These are phyloP conservation scores for Corydoras sp. DNA, from an alignment of 2,113 vertebrate genomes.

Conservation along the genomic window DNA sequence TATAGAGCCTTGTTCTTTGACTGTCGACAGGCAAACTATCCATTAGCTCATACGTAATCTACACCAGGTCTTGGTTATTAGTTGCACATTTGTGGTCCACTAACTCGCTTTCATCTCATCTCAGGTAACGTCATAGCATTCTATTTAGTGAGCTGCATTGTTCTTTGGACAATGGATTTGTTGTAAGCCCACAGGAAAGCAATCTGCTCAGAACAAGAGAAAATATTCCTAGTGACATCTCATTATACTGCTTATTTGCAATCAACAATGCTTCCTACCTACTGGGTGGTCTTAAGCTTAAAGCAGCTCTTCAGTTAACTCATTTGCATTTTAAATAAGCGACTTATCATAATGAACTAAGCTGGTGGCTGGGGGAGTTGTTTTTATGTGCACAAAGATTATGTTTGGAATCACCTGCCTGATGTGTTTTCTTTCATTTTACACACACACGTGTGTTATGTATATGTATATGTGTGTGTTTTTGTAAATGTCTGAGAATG, in stretches of 20 bases:
- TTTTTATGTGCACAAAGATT: constrained; percentile 29
- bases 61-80: constrained; percentile 26
- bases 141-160: constrained; percentile 21
- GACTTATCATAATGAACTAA: constrained; percentile 45
- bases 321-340: constrained; percentile 59
- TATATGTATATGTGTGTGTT: no score
- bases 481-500: constrained; percentile 52
- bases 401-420: constrained; percentile 1
- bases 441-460: constrained; percentile 33
- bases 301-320: constrained; percentile 48
- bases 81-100: constrained; percentile 10
- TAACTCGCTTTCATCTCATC: constrained; percentile 21
- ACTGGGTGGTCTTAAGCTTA: constrained; percentile 55
- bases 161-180: constrained; percentile 37
- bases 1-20: no score
- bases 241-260: constrained; percentile 36
- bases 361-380: constrained; percentile 10
- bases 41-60: constrained; percentile 16
- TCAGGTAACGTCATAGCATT: constrained; percentile 15
- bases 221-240: constrained; percentile 45
- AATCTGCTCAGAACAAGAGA: constrained; percentile 34
- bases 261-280: constrained; percentile 49
- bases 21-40: no score
- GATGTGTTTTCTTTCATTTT: constrained; percentile 54
- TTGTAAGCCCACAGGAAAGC: constrained; percentile 41